Percentiles rank a stretch among this genome's conserved stretches.
Conservation (phyloP, 2,113 vertebrate genomes). For the Colossoma macropomum region DNA sequence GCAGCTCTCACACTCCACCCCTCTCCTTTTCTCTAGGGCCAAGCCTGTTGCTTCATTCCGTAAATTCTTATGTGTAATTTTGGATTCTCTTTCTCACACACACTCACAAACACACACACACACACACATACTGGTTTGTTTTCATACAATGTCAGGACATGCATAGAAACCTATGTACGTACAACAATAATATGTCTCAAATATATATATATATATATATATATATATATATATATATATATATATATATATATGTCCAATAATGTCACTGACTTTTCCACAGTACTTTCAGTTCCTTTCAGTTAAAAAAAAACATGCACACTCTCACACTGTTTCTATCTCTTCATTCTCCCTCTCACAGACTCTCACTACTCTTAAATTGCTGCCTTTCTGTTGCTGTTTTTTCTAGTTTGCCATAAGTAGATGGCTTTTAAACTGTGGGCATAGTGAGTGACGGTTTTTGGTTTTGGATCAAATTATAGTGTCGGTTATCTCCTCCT, state of each 20-base stretch:
- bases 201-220: too few relatives aligned
- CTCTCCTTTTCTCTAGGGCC: background rate
- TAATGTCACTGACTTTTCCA: too few relatives aligned
- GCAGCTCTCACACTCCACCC: slow-evolving; percentile 2
- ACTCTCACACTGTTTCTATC: background rate
- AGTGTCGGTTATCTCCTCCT: background rate
- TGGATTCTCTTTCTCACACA: background rate
- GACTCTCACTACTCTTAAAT: background rate
- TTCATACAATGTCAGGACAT: too few relatives aligned
- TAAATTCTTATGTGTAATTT: slow-evolving; percentile 51
- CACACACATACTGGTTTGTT: too few relatives aligned
- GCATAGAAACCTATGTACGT: too few relatives aligned
- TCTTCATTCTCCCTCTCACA: background rate
- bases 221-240: too few relatives aligned
- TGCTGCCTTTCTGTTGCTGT: background rate
- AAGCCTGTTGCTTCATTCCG: slow-evolving; percentile 36
- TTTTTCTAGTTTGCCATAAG: background rate
- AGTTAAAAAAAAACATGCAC: too few relatives aligned
- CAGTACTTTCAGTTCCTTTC: too few relatives aligned
- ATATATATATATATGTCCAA: too few relatives aligned
- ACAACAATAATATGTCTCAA: too few relatives aligned
- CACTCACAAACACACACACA: too few relatives aligned
- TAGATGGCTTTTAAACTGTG: background rate
- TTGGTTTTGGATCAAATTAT: background rate
- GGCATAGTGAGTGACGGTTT: background rate